A percentile compares a stretch with the other conserved stretches of the same genome.
These are phyloP conservation scores for Drosophila suboccidentalis DNA, from an alignment of 2,888 invertebrate species.

Conservation along the genomic window DNA sequence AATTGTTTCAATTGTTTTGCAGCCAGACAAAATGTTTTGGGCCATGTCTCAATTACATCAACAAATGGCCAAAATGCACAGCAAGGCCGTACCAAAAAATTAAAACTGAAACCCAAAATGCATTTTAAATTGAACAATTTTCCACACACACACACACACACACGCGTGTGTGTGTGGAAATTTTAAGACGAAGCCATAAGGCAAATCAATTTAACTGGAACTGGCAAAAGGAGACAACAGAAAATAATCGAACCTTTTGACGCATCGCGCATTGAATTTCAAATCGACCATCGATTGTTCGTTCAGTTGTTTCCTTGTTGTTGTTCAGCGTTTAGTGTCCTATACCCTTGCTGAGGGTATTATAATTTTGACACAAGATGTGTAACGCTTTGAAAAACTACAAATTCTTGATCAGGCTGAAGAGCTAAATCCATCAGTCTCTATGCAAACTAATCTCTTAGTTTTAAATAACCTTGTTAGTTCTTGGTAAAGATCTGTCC, in stretches of 20 bases:
- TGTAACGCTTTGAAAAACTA: not conserved
- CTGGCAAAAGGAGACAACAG: slow-evolving; percentile 23
- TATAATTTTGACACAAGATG: not conserved
- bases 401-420: too few species aligned
- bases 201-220: slow-evolving; percentile 57
- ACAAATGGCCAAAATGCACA: slow-evolving; percentile 30
- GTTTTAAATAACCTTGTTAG: too few species aligned
- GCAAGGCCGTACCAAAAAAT: slow-evolving; percentile 43
- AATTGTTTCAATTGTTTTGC: slow-evolving; percentile 33
- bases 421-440: too few species aligned
- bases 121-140: slow-evolving; percentile 59
- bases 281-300: slow-evolving; percentile 49
- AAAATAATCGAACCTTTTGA: slow-evolving; percentile 27
- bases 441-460: too few species aligned
- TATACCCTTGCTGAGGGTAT: slow-evolving; percentile 20
- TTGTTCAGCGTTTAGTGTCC: not conserved
- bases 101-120: slow-evolving; percentile 45
- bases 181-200: slow-evolving; percentile 50
- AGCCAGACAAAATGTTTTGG: slow-evolving; percentile 12
- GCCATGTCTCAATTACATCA: slow-evolving; percentile 65
- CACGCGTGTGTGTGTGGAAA: slow-evolving; percentile 18
- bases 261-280: slow-evolving; percentile 60
- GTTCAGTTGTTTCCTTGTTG: not conserved
- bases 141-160: slow-evolving; percentile 22
- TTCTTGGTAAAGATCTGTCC: too few species aligned